Conservation (phyloP, 2,888 invertebrate species). For the Lamellibrachia columna region DNA sequence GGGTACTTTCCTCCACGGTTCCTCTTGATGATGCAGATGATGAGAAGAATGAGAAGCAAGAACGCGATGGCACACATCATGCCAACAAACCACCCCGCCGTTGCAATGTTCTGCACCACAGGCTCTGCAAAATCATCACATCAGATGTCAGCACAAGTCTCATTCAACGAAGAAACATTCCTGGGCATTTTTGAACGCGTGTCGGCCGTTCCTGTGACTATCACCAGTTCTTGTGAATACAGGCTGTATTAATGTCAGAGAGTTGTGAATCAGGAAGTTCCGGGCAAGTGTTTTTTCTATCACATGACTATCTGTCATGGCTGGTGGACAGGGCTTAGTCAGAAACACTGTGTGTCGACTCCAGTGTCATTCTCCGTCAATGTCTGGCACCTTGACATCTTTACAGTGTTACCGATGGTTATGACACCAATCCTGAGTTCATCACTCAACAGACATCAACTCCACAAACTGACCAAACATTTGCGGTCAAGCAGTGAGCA, state of each 20-base stretch:
- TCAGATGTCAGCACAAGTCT: background rate
- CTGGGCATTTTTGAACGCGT: conserved; percentile 21
- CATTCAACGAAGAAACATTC: background rate
- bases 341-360: background rate
- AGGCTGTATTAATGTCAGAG: background rate
- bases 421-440: background rate
- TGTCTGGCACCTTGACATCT: background rate
- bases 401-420: background rate
- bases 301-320: background rate
- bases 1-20: conserved; percentile 97
- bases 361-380: background rate
- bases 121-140: conserved; percentile 38
- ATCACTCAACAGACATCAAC: background rate
- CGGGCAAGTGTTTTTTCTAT: background rate
- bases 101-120: conserved; percentile 78
- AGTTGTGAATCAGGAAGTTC: background rate
- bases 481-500: background rate
- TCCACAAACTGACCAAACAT: background rate
- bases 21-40: conserved; percentile 93
- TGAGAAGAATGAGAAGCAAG: conserved; percentile 89
- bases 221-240: background rate
- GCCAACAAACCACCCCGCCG: conserved; percentile 96
- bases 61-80: conserved; percentile 96
- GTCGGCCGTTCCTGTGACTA: background rate
- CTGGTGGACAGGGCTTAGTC: too few relatives aligned